phyloP scores from a whole-genome alignment of 2,888 invertebrate species.

The Noctua pronuba region DNA sequence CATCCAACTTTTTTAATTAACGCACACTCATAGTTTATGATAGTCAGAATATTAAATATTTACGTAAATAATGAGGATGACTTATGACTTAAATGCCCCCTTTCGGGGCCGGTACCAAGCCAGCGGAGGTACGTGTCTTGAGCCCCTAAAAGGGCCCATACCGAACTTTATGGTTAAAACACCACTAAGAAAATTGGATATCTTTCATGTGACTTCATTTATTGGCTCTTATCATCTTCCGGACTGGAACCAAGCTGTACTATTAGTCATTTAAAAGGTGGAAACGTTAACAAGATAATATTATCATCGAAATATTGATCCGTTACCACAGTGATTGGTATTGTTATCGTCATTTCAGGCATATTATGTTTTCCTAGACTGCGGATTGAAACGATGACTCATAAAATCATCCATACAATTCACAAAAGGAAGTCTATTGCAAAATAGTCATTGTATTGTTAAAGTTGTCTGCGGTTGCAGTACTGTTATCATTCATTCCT shows the following conservation, averaged over 20 bases:
- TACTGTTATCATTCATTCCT: slow-evolving; percentile 45
- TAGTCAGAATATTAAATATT: too few species aligned
- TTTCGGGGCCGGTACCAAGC: too few species aligned
- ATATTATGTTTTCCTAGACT: slow-evolving; percentile 8
- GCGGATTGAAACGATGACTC: slow-evolving; percentile 18
- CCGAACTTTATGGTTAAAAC: not conserved
- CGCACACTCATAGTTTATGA: too few species aligned
- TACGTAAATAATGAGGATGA: too few species aligned
- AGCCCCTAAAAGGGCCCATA: too few species aligned
- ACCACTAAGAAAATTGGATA: not conserved
- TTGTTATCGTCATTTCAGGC: slow-evolving; percentile 1
- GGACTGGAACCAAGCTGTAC: not conserved
- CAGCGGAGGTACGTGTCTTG: too few species aligned
- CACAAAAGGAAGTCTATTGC: slow-evolving; percentile 44
- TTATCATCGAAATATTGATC: not conserved
- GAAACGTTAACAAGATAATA: not conserved
- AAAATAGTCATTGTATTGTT: slow-evolving; percentile 41
- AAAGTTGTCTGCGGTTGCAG: slow-evolving; percentile 53
- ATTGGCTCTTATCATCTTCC: not conserved
- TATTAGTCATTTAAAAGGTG: not conserved
- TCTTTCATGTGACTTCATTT: slow-evolving; percentile 6
- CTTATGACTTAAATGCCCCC: too few species aligned
- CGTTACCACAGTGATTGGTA: not conserved
- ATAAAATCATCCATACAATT: slow-evolving; percentile 27
- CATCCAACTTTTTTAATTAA: too few species aligned